Evolutionary conservation across 2,888 invertebrate genomes (phyloP).

Genomic region (Ochropleura leucogaster): DNA sequence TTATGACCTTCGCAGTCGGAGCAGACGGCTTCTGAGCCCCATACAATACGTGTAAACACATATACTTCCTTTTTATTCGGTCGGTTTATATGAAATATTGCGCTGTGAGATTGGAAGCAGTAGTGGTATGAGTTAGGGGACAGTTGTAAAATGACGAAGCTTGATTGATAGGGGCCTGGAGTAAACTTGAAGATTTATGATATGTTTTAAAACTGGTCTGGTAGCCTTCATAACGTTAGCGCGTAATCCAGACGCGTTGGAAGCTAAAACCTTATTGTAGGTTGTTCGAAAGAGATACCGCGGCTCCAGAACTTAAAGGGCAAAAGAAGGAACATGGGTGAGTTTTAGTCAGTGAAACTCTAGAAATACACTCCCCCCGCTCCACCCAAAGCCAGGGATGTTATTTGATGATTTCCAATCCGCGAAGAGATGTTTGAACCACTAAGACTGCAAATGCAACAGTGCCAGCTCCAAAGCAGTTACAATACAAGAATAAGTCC

Average conservation of each 20-base stretch:
- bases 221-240: background rate
- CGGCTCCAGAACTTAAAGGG: no score
- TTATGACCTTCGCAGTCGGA: slow-evolving; percentile 58
- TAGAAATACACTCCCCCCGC: no score
- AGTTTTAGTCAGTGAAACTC: no score
- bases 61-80: slow-evolving; percentile 47
- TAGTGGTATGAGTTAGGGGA: background rate
- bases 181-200: background rate
- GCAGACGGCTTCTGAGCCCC: slow-evolving; percentile 50
- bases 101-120: background rate
- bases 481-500: no score
- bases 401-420: no score
- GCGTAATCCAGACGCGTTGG: background rate
- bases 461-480: no score
- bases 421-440: no score
- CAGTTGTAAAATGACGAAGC: slow-evolving; percentile 3
- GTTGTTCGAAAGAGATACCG: no score
- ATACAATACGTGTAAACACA: slow-evolving; percentile 50
- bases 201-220: background rate
- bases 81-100: slow-evolving; percentile 44
- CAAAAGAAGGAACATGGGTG: no score
- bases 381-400: no score
- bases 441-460: no score
- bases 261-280: background rate
- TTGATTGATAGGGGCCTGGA: slow-evolving; percentile 1